Evolutionary conservation across 2,888 invertebrate genomes (phyloP).

Genomic region (Amblyteles armatorius): DNA sequence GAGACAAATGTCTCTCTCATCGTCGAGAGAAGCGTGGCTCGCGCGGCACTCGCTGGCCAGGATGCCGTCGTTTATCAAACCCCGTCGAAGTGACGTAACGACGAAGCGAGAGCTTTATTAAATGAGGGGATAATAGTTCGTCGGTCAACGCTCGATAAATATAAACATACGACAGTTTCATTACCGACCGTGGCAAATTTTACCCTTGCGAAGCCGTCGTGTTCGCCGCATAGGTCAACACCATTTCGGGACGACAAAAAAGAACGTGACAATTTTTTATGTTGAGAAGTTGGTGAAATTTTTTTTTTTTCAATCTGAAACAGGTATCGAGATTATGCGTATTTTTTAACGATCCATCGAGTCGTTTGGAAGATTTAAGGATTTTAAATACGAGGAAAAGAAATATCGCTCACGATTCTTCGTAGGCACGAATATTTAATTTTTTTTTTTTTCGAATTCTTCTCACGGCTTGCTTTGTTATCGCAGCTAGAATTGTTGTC

Average conservation of each 20-base stretch:
- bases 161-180: conserved; percentile 17
- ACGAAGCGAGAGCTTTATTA: conserved; percentile 43
- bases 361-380: neutral
- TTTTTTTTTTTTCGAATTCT: neutral
- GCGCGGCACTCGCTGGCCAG: conserved; percentile 51
- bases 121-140: conserved; percentile 43
- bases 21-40: conserved; percentile 45
- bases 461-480: conserved; percentile 12
- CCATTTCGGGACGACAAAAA: too few species aligned
- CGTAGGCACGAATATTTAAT: neutral
- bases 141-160: conserved; percentile 50
- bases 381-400: neutral
- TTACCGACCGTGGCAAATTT: too few species aligned
- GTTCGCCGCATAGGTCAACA: too few species aligned
- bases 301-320: too few species aligned
- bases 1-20: conserved; percentile 9
- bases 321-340: too few species aligned
- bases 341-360: too few species aligned
- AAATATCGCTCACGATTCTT: neutral
- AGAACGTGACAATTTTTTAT: too few species aligned
- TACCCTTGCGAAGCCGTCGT: too few species aligned
- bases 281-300: too few species aligned
- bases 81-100: conserved; percentile 59
- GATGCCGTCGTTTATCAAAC: conserved; percentile 66
- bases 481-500: conserved; percentile 7